Evolutionary conservation across 2,113 vertebrate species (phyloP).

Genomic region (Ictalurus punctatus): DNA sequence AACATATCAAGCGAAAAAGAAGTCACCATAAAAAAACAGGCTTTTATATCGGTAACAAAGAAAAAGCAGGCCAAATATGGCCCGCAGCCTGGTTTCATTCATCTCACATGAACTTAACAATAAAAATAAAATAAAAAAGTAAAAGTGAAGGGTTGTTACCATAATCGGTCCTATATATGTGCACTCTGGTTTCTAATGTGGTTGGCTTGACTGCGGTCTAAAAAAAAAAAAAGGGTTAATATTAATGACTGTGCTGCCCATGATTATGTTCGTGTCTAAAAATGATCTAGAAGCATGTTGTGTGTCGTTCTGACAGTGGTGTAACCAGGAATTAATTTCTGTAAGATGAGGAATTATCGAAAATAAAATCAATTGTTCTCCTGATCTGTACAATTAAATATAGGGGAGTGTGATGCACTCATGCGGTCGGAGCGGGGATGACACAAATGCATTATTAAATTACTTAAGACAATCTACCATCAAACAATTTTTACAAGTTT

Average conservation of each 20-base stretch:
- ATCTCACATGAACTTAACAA: too few relatives aligned
- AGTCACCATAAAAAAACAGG: too few relatives aligned
- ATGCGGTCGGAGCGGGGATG: not conserved
- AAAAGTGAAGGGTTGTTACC: not conserved
- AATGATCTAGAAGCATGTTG: not conserved
- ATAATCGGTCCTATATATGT: not conserved
- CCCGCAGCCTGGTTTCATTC: too few relatives aligned
- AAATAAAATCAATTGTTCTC: not conserved
- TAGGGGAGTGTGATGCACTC: not conserved
- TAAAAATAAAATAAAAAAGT: too few relatives aligned
- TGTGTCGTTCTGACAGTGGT: not conserved
- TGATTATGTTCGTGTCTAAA: not conserved
- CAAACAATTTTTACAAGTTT: not conserved
- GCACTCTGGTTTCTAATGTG: not conserved
- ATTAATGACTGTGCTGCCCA: not conserved
- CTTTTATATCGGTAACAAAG: too few relatives aligned
- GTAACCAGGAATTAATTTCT: not conserved
- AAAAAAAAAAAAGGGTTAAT: not conserved
- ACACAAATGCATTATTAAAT: not conserved
- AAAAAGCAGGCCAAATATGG: too few relatives aligned
- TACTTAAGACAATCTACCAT: not conserved
- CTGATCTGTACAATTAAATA: not conserved
- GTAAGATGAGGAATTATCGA: not conserved
- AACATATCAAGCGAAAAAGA: too few relatives aligned
- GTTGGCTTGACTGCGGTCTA: not conserved